Evolutionary conservation across 2,888 invertebrate species (phyloP), one percentile per base, ranked within the genome.

Genomic region (Cryptus armator): DNA sequence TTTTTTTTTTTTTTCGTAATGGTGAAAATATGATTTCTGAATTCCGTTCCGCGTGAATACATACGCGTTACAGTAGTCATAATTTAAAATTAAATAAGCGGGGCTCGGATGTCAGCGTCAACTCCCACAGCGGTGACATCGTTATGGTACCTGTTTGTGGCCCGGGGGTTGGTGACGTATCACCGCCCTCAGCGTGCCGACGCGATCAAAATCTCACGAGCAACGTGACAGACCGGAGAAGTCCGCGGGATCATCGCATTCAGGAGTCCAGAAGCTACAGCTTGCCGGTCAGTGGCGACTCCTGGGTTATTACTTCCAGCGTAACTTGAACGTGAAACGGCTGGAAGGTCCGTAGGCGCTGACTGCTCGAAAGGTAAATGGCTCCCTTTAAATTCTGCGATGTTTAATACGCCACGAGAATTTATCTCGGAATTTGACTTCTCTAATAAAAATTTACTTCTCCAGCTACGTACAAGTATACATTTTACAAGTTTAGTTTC

Each of bases 231-330:
- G 24, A 77, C 44, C 64, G 70, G 56, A 76, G 66, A 77, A 70
- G 64, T 67, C 29, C n/a, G 74, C 77, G 75, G 71, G 76, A 84
- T 81, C 79, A 59, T 44, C 59, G 64, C 14, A 43, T 37, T 53
- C 66, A 24, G 43, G 74, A 68, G 59, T 68, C 56, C 83, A 71
- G 79, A 75, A 86, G 84, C 76, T 32, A 59, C 37, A 37, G 56
- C 77, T 12, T n/a, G 48, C 74, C 48, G 46, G 70, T 56, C 87
- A 75, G 84, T 86, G 84, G 86, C 86, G 83, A 86, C 87, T 87
- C 87, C 87, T 81, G 87, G 78, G 59, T 79, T 76, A 84, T 86
- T 83, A 83, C 82, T 84, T 82, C 86, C 83, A 78, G 80, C 84
- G 62, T 71, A 78, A 86, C 84, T 83, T 51, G 78, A 80, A 64